These are phyloP conservation scores for Folsomia candida DNA, from an alignment of 2,888 invertebrate species.

Conservation along the genomic window DNA sequence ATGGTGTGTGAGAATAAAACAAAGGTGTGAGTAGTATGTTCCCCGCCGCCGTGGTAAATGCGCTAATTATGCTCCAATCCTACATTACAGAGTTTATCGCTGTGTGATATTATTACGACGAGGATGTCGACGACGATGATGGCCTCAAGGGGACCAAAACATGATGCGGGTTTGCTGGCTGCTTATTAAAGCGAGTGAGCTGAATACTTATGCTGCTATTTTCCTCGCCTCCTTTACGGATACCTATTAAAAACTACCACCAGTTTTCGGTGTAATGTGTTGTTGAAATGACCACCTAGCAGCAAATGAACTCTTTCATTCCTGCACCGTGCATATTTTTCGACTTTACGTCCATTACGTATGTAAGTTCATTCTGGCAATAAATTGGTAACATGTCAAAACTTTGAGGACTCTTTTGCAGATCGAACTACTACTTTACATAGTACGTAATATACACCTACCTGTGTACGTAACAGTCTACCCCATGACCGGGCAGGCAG, in stretches of 20 bases:
- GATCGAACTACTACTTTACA: too few relatives aligned
- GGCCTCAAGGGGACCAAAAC: slow-evolving; percentile 39
- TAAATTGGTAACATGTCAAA: too few relatives aligned
- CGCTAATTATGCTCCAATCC: not conserved
- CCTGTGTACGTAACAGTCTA: too few relatives aligned
- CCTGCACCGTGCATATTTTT: too few relatives aligned
- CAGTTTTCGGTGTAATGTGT: slow-evolving; percentile 42
- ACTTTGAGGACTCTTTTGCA: too few relatives aligned
- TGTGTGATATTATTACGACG: not conserved
- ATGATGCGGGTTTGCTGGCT: not conserved
- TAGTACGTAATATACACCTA: too few relatives aligned
- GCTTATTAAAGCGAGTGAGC: slow-evolving; percentile 1
- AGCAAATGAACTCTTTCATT: slow-evolving; percentile 44
- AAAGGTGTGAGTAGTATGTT: slow-evolving; percentile 11
- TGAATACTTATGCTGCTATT: slow-evolving; percentile 14
- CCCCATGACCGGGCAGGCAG: too few relatives aligned
- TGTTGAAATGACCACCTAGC: slow-evolving; percentile 49
- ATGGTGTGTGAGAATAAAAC: slow-evolving; percentile 19
- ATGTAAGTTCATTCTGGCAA: too few relatives aligned
- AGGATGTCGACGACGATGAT: not conserved
- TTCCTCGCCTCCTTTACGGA: not conserved
- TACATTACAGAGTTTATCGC: not conserved
- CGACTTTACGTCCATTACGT: too few relatives aligned
- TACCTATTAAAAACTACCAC: not conserved
- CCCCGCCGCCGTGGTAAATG: not conserved